Conservation (phyloP, 1,140 invertebrate species). For the Macrotrachela quadricornifera region DNA sequence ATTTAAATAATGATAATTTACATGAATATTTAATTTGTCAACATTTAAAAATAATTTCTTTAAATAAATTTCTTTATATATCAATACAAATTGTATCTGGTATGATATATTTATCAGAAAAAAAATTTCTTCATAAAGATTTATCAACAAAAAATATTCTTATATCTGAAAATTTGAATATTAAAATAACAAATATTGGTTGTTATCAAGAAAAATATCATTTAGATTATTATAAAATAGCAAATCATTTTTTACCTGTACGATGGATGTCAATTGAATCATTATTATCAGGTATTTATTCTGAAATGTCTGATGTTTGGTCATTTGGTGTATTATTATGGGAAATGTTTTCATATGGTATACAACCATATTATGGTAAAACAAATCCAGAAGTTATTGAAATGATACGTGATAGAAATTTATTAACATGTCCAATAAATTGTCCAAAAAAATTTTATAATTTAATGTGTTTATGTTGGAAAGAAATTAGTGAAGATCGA, state of each 20-base stretch:
- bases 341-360: slow-evolving; percentile 88
- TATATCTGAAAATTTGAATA: slow-evolving; percentile 75
- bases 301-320: slow-evolving; percentile 91
- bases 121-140: slow-evolving; percentile 41
- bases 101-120: slow-evolving; percentile 30
- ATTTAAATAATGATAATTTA: slow-evolving; percentile 29
- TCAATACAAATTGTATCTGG: slow-evolving; percentile 26
- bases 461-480: slow-evolving; percentile 92
- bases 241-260: slow-evolving; percentile 45
- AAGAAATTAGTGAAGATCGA: slow-evolving; percentile 62
- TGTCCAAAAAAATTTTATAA: slow-evolving; percentile 71
- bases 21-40: slow-evolving; percentile 16
- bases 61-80: slow-evolving; percentile 13
- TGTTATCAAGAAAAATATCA: slow-evolving; percentile 1
- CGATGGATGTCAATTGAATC: slow-evolving; percentile 84
- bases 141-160: slow-evolving; percentile 60
- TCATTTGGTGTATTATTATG: slow-evolving; percentile 90
- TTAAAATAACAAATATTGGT: slow-evolving; percentile 50
- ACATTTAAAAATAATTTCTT: background rate
- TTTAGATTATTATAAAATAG: slow-evolving; percentile 46
- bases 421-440: slow-evolving; percentile 71
- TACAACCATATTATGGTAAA: slow-evolving; percentile 78
- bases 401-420: slow-evolving; percentile 72
- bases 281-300: slow-evolving; percentile 82
- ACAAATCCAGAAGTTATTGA: slow-evolving; percentile 91